These are phyloP conservation scores for Aphaenogaster ashmeadi DNA, from an alignment of 1,140 invertebrate genomes.

Conservation along the genomic window DNA sequence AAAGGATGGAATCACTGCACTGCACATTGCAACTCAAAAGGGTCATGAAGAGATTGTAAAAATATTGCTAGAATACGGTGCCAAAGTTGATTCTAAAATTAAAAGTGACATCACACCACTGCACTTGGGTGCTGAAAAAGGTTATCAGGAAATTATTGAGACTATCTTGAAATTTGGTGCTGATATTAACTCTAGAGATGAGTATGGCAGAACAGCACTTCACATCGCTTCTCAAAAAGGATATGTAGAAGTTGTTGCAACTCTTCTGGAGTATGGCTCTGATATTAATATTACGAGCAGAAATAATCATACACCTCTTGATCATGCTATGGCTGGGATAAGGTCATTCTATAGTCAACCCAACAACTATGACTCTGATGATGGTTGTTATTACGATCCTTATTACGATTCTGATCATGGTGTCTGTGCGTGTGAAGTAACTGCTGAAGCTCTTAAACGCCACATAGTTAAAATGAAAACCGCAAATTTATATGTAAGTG, in stretches of 20 bases:
- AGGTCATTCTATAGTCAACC: neutral
- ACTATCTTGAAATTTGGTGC: constrained; percentile 42
- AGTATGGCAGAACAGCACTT: constrained; percentile 20
- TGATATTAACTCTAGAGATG: constrained; percentile 31
- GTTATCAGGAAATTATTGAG: constrained; percentile 38
- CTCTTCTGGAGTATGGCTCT: constrained; percentile 29
- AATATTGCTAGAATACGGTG: constrained; percentile 41
- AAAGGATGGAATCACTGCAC: no score
- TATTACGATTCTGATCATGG: neutral
- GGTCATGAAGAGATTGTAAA: constrained; percentile 29
- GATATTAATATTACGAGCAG: constrained; percentile 20
- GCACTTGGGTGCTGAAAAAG: constrained; percentile 40
- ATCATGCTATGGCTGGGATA: neutral
- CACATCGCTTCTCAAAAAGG: constrained; percentile 27
- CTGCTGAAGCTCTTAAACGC: neutral
- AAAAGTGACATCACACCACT: constrained; percentile 37
- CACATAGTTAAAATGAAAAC: neutral
- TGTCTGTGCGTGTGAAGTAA: neutral
- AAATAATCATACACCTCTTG: no score
- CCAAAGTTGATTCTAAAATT: neutral
- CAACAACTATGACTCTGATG: neutral
- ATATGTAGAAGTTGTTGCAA: constrained; percentile 3
- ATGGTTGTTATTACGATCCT: neutral
- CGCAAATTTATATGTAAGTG: neutral
- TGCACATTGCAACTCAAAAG: no score